A percentile compares a stretch with the other conserved stretches of the same genome.
Conservation (phyloP, 1,140 invertebrate genomes). For the Danaus plexippus region DNA sequence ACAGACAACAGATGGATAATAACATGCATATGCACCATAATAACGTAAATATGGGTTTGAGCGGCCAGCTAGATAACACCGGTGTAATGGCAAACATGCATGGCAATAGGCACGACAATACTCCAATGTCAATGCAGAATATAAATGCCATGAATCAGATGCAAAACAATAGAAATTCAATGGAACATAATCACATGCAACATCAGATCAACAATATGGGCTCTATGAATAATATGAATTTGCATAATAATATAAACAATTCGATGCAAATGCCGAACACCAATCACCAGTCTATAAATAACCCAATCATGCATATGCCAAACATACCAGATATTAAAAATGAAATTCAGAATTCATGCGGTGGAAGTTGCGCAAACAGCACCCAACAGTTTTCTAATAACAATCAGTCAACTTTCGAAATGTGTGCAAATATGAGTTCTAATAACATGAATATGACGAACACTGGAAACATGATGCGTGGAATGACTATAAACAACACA, state of each 20-base stretch:
- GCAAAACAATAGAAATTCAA: conserved; percentile 51
- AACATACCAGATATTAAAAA: conserved; percentile 67
- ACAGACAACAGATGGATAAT: conserved; percentile 61
- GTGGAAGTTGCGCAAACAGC: conserved; percentile 56
- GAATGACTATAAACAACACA: conserved; percentile 53
- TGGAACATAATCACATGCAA: conserved; percentile 60
- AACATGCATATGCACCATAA: conserved; percentile 65
- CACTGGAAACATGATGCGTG: conserved; percentile 48
- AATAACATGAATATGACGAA: conserved; percentile 45
- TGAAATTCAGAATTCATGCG: conserved; percentile 59
- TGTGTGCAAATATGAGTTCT: conserved; percentile 51
- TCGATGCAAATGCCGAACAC: conserved; percentile 52
- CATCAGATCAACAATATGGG: conserved; percentile 61
- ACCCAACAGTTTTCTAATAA: conserved; percentile 46
- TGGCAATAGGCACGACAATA: conserved; percentile 56
- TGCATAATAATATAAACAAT: conserved; percentile 53
- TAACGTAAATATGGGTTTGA: conserved; percentile 45
- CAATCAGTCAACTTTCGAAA: conserved; percentile 53
- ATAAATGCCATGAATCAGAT: conserved; percentile 60
- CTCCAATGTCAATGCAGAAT: conserved; percentile 55
- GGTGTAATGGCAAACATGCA: conserved; percentile 45
- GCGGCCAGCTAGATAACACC: conserved; percentile 52
- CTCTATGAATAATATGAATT: conserved; percentile 52
- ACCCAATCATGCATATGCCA: conserved; percentile 55
- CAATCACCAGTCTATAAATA: conserved; percentile 55